Evolutionary conservation across 2,113 vertebrate genomes (phyloP).

Genomic region (Micronisus gabar): DNA sequence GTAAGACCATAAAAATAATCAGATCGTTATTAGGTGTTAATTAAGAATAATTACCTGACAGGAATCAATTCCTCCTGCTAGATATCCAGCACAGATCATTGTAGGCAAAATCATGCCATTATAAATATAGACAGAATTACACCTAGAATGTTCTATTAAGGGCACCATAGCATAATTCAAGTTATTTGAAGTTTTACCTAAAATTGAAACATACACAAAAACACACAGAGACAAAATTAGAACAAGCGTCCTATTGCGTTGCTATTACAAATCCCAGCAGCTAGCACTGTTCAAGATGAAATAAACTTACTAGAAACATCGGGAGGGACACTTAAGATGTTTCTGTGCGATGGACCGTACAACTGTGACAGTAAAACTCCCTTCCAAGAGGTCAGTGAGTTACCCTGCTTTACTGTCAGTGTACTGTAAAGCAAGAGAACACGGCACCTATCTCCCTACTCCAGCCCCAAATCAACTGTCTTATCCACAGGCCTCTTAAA

Average conservation of each 20-base stretch:
- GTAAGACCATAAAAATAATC: neutral
- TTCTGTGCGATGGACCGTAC: too few relatives aligned
- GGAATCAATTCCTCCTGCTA: conserved; percentile 79
- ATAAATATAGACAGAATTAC: conserved; percentile 73
- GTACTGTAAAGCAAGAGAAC: neutral
- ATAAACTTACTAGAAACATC: neutral
- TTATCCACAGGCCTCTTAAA: neutral
- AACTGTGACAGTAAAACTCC: neutral
- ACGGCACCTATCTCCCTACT: neutral
- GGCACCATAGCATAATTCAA: conserved; percentile 77
- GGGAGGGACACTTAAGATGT: neutral
- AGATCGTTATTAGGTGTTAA: neutral
- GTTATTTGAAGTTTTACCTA: conserved; percentile 71
- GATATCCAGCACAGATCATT: conserved; percentile 89
- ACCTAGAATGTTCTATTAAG: conserved; percentile 73
- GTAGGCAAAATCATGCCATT: conserved; percentile 69
- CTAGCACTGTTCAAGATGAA: neutral
- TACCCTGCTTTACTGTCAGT: neutral
- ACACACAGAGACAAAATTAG: neutral
- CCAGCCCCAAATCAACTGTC: neutral
- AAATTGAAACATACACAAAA: neutral
- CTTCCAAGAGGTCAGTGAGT: neutral
- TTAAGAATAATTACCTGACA: conserved; percentile 82
- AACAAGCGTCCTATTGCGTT: neutral
- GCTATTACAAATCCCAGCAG: neutral